A percentile compares a stretch with the other conserved stretches of the same genome.
Evolutionary conservation across 2,888 invertebrate species (phyloP).

Genomic region (Reticulitermes lucifugus): DNA sequence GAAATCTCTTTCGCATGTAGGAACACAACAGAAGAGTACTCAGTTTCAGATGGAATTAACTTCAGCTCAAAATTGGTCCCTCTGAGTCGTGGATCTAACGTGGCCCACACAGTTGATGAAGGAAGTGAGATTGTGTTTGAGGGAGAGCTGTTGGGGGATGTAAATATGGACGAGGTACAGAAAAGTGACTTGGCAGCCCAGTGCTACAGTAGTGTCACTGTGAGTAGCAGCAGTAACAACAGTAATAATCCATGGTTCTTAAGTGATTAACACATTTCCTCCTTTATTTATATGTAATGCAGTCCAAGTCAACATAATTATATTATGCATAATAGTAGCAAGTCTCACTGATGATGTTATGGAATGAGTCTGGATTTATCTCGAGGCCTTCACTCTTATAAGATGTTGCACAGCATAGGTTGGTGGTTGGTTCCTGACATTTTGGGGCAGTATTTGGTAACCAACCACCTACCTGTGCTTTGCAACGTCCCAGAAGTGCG

Average conservation of each 20-base stretch:
- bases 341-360: too few species aligned
- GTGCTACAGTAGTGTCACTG: neutral
- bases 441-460: too few species aligned
- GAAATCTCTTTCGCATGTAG: conserved; percentile 47
- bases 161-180: neutral
- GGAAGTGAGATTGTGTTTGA: neutral
- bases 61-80: conserved; percentile 16
- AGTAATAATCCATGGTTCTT: neutral
- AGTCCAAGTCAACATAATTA: too few species aligned
- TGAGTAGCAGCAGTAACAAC: neutral
- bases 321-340: too few species aligned
- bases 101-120: neutral
- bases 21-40: neutral
- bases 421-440: too few species aligned
- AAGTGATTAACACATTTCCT: neutral
- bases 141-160: neutral
- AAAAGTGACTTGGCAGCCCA: neutral
- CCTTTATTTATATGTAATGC: too few species aligned
- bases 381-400: too few species aligned
- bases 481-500: too few species aligned
- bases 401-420: too few species aligned
- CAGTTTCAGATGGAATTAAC: neutral
- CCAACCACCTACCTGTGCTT: too few species aligned
- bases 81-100: neutral
- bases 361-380: too few species aligned